A percentile compares a stretch with the other conserved stretches of the same genome.
These are phyloP conservation scores for Atherinomorus stipes DNA, from an alignment of 2,113 vertebrate species.

Conservation along the genomic window DNA sequence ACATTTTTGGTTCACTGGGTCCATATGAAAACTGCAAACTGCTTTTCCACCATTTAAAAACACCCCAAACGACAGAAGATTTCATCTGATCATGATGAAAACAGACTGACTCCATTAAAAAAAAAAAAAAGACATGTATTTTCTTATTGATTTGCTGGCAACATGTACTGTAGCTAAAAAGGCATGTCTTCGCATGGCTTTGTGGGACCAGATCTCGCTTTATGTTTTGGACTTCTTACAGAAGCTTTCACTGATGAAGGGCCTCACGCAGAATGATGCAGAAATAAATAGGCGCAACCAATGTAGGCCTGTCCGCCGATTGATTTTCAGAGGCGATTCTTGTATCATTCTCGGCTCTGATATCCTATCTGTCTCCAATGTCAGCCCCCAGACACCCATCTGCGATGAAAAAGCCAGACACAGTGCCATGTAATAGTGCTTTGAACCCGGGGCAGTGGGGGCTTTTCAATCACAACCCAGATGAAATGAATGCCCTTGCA, in stretches of 20 bases:
- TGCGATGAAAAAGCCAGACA: slow-evolving; percentile 75
- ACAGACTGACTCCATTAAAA: neutral
- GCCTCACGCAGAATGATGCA: slow-evolving; percentile 44
- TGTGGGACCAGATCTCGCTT: slow-evolving; percentile 27
- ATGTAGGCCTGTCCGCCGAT: slow-evolving; percentile 63
- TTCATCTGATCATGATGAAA: neutral
- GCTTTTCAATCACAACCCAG: slow-evolving; percentile 76
- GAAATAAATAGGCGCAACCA: slow-evolving; percentile 68
- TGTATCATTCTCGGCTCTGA: slow-evolving; percentile 76
- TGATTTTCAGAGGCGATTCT: slow-evolving; percentile 78
- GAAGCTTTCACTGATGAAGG: slow-evolving; percentile 54
- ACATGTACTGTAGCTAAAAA: neutral
- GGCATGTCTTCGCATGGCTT: slow-evolving; percentile 19
- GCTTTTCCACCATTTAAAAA: neutral
- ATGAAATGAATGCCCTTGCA: slow-evolving; percentile 72
- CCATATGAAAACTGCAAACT: no score
- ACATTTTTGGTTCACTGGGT: neutral
- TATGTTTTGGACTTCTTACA: slow-evolving; percentile 30
- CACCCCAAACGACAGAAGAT: neutral
- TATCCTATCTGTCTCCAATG: slow-evolving; percentile 74
- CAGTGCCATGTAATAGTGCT: slow-evolving; percentile 70
- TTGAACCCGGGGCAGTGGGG: slow-evolving; percentile 69
- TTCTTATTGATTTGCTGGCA: slow-evolving; percentile 9
- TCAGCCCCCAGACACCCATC: slow-evolving; percentile 71
- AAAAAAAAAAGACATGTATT: neutral